These are phyloP conservation scores for Barnardius zonarius DNA, from an alignment of 2,113 vertebrate genomes.

Conservation along the genomic window DNA sequence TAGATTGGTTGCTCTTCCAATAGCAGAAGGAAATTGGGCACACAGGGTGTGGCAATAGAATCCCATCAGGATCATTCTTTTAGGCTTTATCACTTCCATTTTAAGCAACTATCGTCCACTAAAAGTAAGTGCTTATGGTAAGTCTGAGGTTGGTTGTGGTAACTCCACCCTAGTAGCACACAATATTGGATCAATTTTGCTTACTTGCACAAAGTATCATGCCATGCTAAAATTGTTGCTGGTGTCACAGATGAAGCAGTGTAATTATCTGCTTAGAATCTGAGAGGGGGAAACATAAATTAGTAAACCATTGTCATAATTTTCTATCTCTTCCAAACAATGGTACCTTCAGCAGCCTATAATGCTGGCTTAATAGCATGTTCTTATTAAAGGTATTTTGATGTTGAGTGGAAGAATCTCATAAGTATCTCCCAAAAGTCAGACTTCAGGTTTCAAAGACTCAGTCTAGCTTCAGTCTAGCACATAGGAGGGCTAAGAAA, in stretches of 20 bases:
- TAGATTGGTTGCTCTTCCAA: background rate
- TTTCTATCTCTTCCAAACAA: background rate
- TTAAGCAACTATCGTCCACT: background rate
- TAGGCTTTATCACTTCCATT: background rate
- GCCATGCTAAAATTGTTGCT: background rate
- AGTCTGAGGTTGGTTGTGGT: background rate
- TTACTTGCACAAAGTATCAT: background rate
- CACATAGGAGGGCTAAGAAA: slow-evolving; percentile 2
- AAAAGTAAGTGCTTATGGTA: background rate
- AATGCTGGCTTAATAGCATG: background rate
- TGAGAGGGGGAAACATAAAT: background rate
- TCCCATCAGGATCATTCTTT: background rate
- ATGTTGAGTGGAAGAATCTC: background rate
- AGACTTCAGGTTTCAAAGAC: slow-evolving; percentile 32
- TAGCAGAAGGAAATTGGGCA: background rate
- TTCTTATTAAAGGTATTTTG: background rate
- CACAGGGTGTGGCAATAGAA: background rate
- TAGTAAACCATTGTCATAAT: background rate
- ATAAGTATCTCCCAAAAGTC: background rate
- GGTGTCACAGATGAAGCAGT: background rate
- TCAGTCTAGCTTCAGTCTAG: background rate
- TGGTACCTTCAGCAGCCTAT: background rate
- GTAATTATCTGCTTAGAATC: background rate
- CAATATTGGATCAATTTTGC: background rate
- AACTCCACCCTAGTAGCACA: background rate